Evolutionary conservation across 2,797 vertebrate genomes (phyloP), one percentile per base, ranked within the genome.

Genomic region (Podarcis siculus): DNA sequence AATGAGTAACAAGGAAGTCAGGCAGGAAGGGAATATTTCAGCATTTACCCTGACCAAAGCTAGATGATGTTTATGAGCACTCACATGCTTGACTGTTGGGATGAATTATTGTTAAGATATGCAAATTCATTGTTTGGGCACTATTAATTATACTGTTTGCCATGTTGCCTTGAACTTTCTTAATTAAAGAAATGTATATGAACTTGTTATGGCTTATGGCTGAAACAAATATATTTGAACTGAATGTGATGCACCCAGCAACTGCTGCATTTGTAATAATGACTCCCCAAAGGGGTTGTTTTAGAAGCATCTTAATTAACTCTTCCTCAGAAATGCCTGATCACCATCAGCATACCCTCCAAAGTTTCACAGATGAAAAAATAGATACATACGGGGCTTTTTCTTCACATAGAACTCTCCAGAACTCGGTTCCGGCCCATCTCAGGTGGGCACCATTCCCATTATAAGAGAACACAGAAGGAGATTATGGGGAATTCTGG

Each of bases 191-290:
- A 72, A 58, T 73, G 45, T 21, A 73, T 71, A 83, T 45, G 30
- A 72, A 83, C 30, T 83, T 83, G 82, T 37, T 37, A 73, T 73
- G 82, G 42, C 82, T 83, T 64, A 66, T 85, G 72, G 55, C 55
- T 39, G 72, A 85, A 85, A 42, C 58, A 75, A 85, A 85, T 61
- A 75, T 35, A 61, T 75, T 58, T 61, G 71, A 84, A 61, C 27
- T 13, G 32, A 76, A 64, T 58, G 58, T 35, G 42, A 78, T 45
- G 30, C 4, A 69, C 39, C 64, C 30, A 19, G 75, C 39, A 78
- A 42, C 39, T 78, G 84, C 58, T 39, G 78, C 32, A 25, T 79
- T n/a, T 69, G 64, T 32, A 86, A 86, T 66, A 78, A 86, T 66
- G 61, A 30, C 39, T 32, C 84, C 61, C n/a, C 10, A 49, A 86